phyloP scores from a whole-genome alignment of 2,888 invertebrate species.

The Eupithecia exiguata region DNA sequence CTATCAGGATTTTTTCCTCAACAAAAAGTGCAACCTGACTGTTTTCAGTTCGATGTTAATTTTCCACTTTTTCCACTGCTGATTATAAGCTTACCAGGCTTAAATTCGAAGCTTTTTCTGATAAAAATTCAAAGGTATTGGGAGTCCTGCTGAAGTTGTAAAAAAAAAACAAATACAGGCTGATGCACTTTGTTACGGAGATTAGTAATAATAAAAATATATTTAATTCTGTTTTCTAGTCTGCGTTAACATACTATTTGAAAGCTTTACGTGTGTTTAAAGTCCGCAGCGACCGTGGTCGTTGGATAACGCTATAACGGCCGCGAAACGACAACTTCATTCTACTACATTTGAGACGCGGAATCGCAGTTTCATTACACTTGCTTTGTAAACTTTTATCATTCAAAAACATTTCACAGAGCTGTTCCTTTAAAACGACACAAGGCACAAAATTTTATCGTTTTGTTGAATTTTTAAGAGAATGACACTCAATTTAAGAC shows the following conservation, averaged over 20 bases:
- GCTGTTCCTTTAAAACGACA: not conserved
- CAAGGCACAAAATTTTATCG: not conserved
- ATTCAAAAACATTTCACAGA: not conserved
- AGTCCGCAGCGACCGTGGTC: not conserved
- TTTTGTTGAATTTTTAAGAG: not conserved
- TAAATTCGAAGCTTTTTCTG: not conserved
- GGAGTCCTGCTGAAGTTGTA: not conserved
- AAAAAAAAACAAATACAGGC: not conserved
- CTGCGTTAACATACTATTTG: not conserved
- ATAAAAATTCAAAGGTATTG: not conserved
- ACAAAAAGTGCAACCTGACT: not conserved
- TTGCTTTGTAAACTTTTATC: not conserved
- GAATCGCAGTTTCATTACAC: slow-evolving; percentile 1
- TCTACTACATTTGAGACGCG: not conserved
- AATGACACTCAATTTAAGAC: not conserved
- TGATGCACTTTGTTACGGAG: not conserved
- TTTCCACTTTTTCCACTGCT: not conserved
- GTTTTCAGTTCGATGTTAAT: not conserved
- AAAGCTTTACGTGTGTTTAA: not conserved
- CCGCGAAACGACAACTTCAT: not conserved
- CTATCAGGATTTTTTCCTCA: not conserved
- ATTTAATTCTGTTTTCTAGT: not conserved
- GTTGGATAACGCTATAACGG: not conserved
- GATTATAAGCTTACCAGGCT: not conserved
- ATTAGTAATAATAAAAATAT: not conserved